Conservation (phyloP, 2,113 vertebrate species). For the Phylloscopus trochiloides region DNA sequence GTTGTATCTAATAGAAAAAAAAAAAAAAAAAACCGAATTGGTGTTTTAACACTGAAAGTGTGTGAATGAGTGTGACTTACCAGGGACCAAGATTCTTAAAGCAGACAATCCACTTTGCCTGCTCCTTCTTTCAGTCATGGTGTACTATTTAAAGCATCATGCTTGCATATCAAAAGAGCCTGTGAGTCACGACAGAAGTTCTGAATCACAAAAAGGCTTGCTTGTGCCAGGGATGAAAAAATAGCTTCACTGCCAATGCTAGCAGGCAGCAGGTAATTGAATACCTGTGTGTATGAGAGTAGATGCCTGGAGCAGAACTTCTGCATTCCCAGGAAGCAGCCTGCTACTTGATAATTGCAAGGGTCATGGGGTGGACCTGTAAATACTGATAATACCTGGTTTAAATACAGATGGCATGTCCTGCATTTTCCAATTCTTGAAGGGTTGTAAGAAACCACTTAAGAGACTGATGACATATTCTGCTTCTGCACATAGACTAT, state of each 20-base stretch:
- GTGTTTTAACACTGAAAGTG: neutral
- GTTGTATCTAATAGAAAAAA: neutral
- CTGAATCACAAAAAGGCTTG: conserved; percentile 39
- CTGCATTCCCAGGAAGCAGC: neutral
- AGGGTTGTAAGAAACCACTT: neutral
- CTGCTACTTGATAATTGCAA: neutral
- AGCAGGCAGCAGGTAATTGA: neutral
- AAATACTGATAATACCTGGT: neutral
- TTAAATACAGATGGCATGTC: neutral
- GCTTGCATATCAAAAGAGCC: conserved; percentile 43
- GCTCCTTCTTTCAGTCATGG: neutral
- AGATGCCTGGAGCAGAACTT: neutral
- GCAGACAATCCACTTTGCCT: neutral
- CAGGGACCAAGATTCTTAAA: neutral
- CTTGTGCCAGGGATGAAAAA: neutral
- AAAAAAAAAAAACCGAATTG: too few relatives aligned
- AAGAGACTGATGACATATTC: neutral
- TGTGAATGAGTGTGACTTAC: conserved; percentile 2
- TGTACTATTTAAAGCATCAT: conserved; percentile 54
- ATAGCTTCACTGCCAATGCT: neutral
- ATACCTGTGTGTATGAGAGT: neutral
- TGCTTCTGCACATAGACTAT: neutral
- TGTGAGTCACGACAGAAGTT: conserved; percentile 64
- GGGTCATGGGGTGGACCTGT: fast-evolving
- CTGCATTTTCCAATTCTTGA: neutral